Conservation (phyloP, 2,113 vertebrate species). For the Gyps fulvus region DNA sequence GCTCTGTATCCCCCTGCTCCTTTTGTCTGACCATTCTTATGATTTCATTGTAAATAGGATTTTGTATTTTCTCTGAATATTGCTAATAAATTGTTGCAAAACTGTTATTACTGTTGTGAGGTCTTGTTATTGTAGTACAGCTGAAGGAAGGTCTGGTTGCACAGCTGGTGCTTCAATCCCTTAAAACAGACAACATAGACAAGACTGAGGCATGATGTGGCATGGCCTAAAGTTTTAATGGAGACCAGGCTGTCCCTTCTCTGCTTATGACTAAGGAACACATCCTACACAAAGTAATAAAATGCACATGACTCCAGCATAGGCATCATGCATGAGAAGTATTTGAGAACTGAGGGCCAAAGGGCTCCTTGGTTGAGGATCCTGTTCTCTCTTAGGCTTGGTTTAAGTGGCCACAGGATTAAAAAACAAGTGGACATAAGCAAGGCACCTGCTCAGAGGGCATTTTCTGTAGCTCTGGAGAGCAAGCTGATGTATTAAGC, state of each 20-base stretch:
- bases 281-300: background rate
- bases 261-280: background rate
- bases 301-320: background rate
- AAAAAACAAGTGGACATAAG: background rate
- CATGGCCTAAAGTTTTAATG: background rate
- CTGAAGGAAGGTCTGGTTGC: background rate
- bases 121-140: background rate
- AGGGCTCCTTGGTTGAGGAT: background rate
- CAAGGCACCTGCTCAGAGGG: background rate
- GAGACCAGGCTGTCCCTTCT: background rate
- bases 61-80: slow-evolving; percentile 64
- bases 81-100: slow-evolving; percentile 62
- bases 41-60: slow-evolving; percentile 45
- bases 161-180: background rate
- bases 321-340: background rate
- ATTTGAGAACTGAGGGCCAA: background rate
- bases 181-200: background rate
- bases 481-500: background rate
- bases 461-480: background rate
- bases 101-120: background rate
- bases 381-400: background rate
- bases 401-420: background rate
- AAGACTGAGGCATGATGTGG: too few relatives aligned
- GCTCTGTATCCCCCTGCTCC: background rate
- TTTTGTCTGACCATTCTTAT: fast-evolving